Conservation (phyloP, 2,888 invertebrate genomes). For the Gibbula magus region DNA sequence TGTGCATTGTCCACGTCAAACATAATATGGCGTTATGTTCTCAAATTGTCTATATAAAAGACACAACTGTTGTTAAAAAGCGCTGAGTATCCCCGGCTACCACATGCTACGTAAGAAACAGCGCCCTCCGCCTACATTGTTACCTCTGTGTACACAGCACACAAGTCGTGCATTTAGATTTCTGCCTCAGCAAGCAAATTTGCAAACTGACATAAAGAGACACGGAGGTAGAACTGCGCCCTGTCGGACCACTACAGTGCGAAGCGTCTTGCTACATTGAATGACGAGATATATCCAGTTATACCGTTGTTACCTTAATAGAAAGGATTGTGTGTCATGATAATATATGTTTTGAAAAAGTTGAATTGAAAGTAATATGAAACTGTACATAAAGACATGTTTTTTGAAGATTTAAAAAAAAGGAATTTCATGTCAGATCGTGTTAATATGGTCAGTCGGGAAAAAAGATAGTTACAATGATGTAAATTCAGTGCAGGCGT, state of each 20-base stretch:
- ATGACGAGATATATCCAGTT: neutral
- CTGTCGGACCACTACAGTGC: neutral
- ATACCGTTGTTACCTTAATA: too few relatives aligned
- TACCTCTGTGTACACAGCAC: neutral
- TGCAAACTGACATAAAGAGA: neutral
- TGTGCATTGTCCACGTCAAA: too few relatives aligned
- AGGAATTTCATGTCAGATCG: too few relatives aligned
- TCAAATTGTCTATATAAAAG: neutral
- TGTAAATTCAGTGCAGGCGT: too few relatives aligned
- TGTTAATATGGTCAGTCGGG: too few relatives aligned
- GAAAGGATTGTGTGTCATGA: too few relatives aligned
- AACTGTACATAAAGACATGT: too few relatives aligned
- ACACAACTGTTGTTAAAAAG: neutral
- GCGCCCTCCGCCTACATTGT: neutral
- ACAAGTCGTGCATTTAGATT: neutral
- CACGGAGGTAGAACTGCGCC: neutral
- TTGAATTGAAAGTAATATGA: too few relatives aligned
- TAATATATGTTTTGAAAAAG: too few relatives aligned
- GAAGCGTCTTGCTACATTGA: neutral
- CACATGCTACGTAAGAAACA: neutral
- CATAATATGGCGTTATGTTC: too few relatives aligned
- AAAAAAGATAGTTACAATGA: too few relatives aligned
- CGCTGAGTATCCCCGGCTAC: neutral
- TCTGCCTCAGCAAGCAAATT: neutral
- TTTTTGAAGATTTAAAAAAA: too few relatives aligned